Evolutionary conservation across 2,113 vertebrate genomes (phyloP).

Genomic region (Rhadina sibilatrix): DNA sequence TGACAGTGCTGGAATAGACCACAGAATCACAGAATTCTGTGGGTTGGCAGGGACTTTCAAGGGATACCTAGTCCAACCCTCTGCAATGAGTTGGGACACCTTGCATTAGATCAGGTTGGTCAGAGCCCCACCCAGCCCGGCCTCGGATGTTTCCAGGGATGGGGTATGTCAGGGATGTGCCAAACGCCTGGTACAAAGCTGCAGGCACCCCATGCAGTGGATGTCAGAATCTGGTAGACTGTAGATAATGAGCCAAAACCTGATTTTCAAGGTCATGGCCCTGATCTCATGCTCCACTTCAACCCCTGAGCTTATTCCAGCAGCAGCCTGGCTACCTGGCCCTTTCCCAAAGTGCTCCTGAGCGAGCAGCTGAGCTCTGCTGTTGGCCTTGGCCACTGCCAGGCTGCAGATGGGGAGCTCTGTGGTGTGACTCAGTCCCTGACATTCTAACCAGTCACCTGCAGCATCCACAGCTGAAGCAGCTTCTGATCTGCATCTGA

Average conservation of each 20-base stretch:
- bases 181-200: neutral
- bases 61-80: neutral
- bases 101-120: neutral
- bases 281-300: neutral
- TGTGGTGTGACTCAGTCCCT: neutral
- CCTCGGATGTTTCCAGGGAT: neutral
- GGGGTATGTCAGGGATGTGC: neutral
- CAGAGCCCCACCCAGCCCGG: neutral
- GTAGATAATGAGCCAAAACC: neutral
- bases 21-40: neutral
- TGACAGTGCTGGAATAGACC: neutral
- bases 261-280: neutral
- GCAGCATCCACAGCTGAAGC: neutral
- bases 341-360: neutral
- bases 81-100: neutral
- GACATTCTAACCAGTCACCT: neutral
- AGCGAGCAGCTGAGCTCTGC: neutral
- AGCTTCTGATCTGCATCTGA: neutral
- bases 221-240: neutral
- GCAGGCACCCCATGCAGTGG: neutral
- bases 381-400: neutral
- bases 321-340: neutral
- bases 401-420: neutral
- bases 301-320: neutral
- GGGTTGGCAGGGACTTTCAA: neutral